A percentile compares a stretch with the other conserved stretches of the same genome.
Evolutionary conservation across 2,113 vertebrate genomes (phyloP).

Genomic region (Forbesichthys agassizii): DNA sequence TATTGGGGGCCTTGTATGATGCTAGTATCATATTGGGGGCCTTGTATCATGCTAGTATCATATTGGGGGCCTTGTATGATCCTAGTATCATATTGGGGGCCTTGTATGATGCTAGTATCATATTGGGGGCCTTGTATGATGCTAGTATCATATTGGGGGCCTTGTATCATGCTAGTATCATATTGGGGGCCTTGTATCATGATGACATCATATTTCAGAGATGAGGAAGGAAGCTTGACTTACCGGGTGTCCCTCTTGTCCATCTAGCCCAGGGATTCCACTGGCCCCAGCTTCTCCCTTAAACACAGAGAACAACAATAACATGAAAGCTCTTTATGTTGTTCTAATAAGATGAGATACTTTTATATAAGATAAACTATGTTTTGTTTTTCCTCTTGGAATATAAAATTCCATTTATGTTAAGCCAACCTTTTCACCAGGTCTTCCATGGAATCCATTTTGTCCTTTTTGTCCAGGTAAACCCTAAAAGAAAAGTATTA

Average conservation of each 20-base stretch:
- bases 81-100: too few relatives aligned
- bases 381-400: neutral
- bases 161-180: too few relatives aligned
- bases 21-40: too few relatives aligned
- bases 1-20: neutral
- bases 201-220: neutral
- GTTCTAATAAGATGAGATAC: too few relatives aligned
- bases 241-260: constrained; percentile 74
- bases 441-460: constrained; percentile 82
- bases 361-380: neutral
- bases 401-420: neutral
- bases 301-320: constrained; percentile 8
- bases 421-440: constrained; percentile 87
- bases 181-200: neutral
- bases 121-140: too few relatives aligned
- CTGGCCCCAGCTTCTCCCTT: constrained; percentile 73
- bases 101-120: too few relatives aligned
- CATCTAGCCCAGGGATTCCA: constrained; percentile 75
- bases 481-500: constrained; percentile 75
- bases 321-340: neutral
- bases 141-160: too few relatives aligned
- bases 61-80: too few relatives aligned
- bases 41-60: too few relatives aligned
- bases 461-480: constrained; percentile 86
- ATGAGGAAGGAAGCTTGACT: constrained; percentile 51